These are phyloP conservation scores for Eulemur mongoz DNA, from an alignment of 2,797 vertebrate genomes.

Conservation along the genomic window DNA sequence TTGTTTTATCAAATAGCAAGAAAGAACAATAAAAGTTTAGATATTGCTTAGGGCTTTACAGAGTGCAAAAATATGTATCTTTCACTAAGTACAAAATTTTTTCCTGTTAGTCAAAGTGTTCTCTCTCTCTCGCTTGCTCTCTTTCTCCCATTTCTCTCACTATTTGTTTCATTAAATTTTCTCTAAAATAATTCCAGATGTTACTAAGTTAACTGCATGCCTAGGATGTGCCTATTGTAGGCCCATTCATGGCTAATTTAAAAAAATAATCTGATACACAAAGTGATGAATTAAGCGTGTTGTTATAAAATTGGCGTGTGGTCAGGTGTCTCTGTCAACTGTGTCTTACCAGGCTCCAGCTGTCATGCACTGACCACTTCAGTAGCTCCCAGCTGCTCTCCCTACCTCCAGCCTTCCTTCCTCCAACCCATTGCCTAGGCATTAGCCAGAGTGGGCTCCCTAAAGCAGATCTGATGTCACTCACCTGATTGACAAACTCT, in stretches of 20 bases:
- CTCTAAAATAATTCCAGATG: conserved; percentile 23
- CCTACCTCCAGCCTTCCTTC: background rate
- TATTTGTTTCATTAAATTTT: background rate
- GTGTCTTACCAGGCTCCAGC: background rate
- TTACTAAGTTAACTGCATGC: background rate
- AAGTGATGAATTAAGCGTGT: background rate
- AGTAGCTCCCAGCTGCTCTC: background rate
- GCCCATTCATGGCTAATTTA: background rate
- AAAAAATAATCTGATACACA: background rate
- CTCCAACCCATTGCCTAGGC: background rate
- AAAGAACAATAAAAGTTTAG: conserved; percentile 39
- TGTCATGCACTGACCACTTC: background rate
- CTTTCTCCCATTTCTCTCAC: background rate
- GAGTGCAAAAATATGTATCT: background rate
- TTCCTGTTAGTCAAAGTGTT: background rate
- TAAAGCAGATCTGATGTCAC: background rate
- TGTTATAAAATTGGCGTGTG: background rate
- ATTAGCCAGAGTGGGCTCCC: background rate
- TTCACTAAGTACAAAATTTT: background rate
- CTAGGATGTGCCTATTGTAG: background rate
- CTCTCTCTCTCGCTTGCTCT: background rate
- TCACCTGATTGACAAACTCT: background rate
- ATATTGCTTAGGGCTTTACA: background rate
- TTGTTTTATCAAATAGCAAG: conserved; percentile 58
- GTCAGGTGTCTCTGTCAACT: background rate